phyloP scores from a whole-genome alignment of 2,113 vertebrate species.

The Romanogobio albipinnatus region DNA sequence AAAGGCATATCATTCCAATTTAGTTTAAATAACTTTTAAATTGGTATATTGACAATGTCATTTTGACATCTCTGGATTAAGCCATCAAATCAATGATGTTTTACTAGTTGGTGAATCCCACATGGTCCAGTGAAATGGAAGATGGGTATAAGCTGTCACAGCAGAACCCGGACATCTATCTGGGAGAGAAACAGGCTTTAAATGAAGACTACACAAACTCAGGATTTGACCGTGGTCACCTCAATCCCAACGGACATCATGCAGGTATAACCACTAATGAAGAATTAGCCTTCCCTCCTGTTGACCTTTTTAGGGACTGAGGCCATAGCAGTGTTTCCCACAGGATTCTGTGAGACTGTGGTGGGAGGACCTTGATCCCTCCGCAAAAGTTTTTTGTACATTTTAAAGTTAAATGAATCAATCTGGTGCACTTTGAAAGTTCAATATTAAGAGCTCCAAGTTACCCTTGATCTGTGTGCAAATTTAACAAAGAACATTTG shows the following conservation, averaged over 20 bases:
- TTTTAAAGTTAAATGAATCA: too few relatives aligned
- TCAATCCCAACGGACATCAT: constrained; percentile 78
- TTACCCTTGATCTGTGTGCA: too few relatives aligned
- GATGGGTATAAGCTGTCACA: constrained; percentile 70
- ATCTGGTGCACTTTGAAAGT: too few relatives aligned
- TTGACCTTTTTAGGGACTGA: neutral
- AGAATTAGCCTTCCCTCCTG: neutral
- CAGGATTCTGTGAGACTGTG: too few relatives aligned
- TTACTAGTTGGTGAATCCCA: constrained; percentile 67
- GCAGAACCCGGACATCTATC: constrained; percentile 69
- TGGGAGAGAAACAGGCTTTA: constrained; percentile 73
- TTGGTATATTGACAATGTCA: neutral
- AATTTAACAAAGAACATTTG: too few relatives aligned
- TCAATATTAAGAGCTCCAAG: too few relatives aligned
- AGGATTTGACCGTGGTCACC: constrained; percentile 76
- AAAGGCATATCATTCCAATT: neutral
- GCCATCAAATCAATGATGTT: neutral
- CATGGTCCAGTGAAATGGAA: constrained; percentile 73
- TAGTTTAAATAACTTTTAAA: neutral
- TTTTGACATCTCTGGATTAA: neutral
- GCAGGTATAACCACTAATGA: constrained; percentile 57
- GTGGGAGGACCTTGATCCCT: too few relatives aligned
- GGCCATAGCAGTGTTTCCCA: too few relatives aligned
- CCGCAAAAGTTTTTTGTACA: too few relatives aligned
- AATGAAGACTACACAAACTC: constrained; percentile 75